Conservation (phyloP, 1,140 invertebrate species). For the Ips nitidus region DNA sequence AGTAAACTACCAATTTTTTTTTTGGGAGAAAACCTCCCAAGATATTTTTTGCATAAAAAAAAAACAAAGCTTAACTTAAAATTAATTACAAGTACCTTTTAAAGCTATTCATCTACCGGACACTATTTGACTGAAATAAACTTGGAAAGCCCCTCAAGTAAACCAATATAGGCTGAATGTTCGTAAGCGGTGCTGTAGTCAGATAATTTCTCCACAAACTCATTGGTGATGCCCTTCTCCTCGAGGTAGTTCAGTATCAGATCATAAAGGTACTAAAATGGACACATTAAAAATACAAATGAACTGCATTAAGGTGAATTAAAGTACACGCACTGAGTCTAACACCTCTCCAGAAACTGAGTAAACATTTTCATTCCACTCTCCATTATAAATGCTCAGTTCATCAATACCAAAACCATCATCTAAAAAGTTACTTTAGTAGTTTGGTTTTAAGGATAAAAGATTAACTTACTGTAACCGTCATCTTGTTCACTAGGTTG, state of each 20-base stretch:
- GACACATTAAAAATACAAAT: neutral
- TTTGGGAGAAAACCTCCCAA: no score
- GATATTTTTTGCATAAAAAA: slow-evolving; percentile 15
- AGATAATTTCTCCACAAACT: slow-evolving; percentile 85
- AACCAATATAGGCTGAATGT: slow-evolving; percentile 81
- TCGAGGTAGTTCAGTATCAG: slow-evolving; percentile 90
- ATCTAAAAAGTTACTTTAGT: slow-evolving; percentile 55
- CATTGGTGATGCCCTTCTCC: slow-evolving; percentile 89
- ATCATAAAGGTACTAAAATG: slow-evolving; percentile 87
- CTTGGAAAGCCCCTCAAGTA: slow-evolving; percentile 82
- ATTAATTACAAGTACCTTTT: no score
- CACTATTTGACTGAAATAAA: slow-evolving; percentile 73
- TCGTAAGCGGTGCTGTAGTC: slow-evolving; percentile 88
- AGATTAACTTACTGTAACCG: slow-evolving; percentile 64
- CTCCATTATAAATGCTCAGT: slow-evolving; percentile 79
- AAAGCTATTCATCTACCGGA: neutral
- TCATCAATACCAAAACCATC: slow-evolving; percentile 88
- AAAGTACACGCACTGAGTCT: slow-evolving; percentile 72
- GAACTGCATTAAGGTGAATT: slow-evolving; percentile 35
- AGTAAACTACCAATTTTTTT: no score
- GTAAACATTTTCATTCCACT: slow-evolving; percentile 81
- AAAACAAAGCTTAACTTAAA: slow-evolving; percentile 9
- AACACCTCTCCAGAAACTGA: slow-evolving; percentile 86
- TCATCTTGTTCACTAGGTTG: slow-evolving; percentile 66
- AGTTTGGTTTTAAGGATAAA: neutral